Percentiles rank a stretch among this genome's conserved stretches.
These are phyloP conservation scores for Lacanobia wlatinum DNA, from an alignment of 2,888 invertebrate species.

Conservation along the genomic window DNA sequence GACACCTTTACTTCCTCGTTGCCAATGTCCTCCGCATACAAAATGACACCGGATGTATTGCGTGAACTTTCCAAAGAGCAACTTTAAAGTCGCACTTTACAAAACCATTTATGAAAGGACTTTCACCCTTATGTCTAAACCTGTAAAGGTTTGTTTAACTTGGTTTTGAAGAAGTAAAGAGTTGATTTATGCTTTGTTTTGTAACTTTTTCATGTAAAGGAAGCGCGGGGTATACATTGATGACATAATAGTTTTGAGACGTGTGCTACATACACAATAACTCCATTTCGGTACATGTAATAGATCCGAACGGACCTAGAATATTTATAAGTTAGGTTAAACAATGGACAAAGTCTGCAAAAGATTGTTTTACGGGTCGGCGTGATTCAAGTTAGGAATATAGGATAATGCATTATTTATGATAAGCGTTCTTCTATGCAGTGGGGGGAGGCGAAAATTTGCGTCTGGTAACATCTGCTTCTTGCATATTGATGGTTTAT, in stretches of 20 bases:
- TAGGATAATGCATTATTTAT: slow-evolving; percentile 47
- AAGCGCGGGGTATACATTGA: slow-evolving; percentile 67
- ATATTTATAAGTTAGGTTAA: slow-evolving; percentile 51
- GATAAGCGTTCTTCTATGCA: slow-evolving; percentile 27
- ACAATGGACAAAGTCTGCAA: slow-evolving; percentile 61
- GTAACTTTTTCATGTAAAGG: slow-evolving; percentile 70
- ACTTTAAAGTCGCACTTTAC: slow-evolving; percentile 33
- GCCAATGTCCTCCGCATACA: slow-evolving; percentile 69
- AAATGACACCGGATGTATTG: slow-evolving; percentile 69
- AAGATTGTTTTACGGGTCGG: slow-evolving; percentile 55
- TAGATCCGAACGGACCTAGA: slow-evolving; percentile 51
- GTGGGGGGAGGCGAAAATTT: slow-evolving; percentile 30
- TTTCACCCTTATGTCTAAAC: slow-evolving; percentile 8
- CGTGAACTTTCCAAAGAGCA: slow-evolving; percentile 69
- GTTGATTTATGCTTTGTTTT: slow-evolving; percentile 36
- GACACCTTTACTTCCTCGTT: slow-evolving; percentile 71
- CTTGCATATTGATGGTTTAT: slow-evolving; percentile 19
- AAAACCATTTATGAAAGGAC: neutral
- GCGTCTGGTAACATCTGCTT: neutral
- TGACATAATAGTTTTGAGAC: slow-evolving; percentile 70
- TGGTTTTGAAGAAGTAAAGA: neutral
- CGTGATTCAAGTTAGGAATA: slow-evolving; percentile 40
- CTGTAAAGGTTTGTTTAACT: slow-evolving; percentile 11
- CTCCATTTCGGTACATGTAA: slow-evolving; percentile 65
- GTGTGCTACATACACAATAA: slow-evolving; percentile 66